Percentiles rank a stretch among this genome's conserved stretches.
These are phyloP conservation scores for Pao palembangensis DNA, from an alignment of 2,113 vertebrate genomes.

Conservation along the genomic window DNA sequence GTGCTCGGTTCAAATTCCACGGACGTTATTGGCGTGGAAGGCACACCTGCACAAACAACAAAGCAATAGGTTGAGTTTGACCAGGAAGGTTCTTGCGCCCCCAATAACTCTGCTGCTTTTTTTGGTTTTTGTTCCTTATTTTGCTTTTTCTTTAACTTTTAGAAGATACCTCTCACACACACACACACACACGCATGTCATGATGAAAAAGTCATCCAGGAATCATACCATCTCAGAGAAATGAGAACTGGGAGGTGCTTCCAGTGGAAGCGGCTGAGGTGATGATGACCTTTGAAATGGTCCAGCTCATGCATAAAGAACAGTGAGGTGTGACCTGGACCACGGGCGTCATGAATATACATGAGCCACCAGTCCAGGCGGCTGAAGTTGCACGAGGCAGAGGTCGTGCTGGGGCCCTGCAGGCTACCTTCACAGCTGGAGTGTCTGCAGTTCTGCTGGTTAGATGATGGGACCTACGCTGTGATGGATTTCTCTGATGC, in stretches of 20 bases:
- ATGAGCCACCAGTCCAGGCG: slow-evolving; percentile 57
- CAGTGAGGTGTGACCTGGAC: slow-evolving; percentile 43
- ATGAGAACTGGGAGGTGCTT: slow-evolving; percentile 29
- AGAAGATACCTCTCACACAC: background rate
- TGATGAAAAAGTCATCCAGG: background rate
- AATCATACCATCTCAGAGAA: slow-evolving; percentile 1
- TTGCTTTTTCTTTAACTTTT: slow-evolving; percentile 10
- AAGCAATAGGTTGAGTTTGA: slow-evolving; percentile 37
- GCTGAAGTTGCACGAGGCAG: slow-evolving; percentile 42
- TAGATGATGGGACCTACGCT: background rate
- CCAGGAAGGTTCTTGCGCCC: slow-evolving; percentile 23
- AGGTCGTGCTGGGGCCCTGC: slow-evolving; percentile 31
- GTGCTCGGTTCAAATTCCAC: background rate
- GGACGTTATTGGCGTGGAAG: slow-evolving; percentile 23
- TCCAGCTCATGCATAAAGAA: slow-evolving; percentile 72
- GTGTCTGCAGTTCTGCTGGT: slow-evolving; percentile 1
- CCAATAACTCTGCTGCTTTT: slow-evolving; percentile 40
- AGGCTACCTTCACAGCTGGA: slow-evolving; percentile 8
- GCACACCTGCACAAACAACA: slow-evolving; percentile 25
- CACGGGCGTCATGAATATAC: slow-evolving; percentile 58
- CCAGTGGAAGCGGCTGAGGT: slow-evolving; percentile 25
- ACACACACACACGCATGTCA: background rate
- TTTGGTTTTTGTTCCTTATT: slow-evolving; percentile 20
- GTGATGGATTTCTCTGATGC: too few species aligned
- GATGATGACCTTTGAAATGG: slow-evolving; percentile 48